Evolutionary conservation across 2,888 invertebrate genomes (phyloP).

Genomic region (Theodoxus fluviatilis): DNA sequence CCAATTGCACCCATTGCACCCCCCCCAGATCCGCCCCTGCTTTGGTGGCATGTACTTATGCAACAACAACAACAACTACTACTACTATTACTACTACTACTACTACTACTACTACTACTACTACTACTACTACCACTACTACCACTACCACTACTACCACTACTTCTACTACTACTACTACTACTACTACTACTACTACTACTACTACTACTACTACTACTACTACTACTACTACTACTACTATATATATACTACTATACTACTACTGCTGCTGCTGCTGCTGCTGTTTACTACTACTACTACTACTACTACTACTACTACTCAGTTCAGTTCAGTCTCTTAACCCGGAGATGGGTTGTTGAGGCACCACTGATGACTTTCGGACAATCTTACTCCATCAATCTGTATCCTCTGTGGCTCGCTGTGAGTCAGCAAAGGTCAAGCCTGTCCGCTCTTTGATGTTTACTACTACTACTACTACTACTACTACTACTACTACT

Average conservation of each 20-base stretch:
- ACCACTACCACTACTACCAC: neutral
- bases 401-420: constrained; percentile 6
- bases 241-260: neutral
- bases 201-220: neutral
- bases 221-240: neutral
- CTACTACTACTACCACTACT: neutral
- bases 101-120: neutral
- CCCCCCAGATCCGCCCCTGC: neutral
- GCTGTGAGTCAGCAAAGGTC: too few relatives aligned
- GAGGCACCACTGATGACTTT: too few relatives aligned
- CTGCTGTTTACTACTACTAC: neutral
- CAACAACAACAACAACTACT: constrained; percentile 1
- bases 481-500: neutral
- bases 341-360: too few relatives aligned
- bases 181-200: constrained; percentile 1
- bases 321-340: too few relatives aligned
- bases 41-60: neutral
- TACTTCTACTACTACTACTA: neutral
- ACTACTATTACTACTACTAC: constrained; percentile 9
- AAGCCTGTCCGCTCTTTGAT: too few relatives aligned
- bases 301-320: neutral
- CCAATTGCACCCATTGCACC: neutral
- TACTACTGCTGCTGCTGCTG: neutral
- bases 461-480: neutral
- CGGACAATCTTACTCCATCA: neutral